Evolutionary conservation across 2,113 vertebrate species (phyloP).

Genomic region (Lepus europaeus): DNA sequence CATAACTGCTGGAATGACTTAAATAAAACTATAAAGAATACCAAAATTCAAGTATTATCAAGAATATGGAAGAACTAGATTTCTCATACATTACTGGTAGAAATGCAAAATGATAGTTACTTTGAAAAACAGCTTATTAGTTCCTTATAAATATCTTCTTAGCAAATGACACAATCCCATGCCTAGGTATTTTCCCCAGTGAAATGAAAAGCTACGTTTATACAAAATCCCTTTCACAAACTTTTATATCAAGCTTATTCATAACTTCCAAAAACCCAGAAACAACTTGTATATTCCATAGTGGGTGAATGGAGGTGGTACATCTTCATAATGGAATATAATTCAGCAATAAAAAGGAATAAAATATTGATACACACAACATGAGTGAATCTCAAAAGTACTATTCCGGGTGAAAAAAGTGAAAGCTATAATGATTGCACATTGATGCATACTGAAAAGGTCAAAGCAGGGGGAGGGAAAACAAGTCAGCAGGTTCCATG

Average conservation of each 20-base stretch:
- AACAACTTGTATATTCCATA: not conserved
- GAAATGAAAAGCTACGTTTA: not conserved
- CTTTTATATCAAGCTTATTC: not conserved
- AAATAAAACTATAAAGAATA: not conserved
- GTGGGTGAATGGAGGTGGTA: too few relatives aligned
- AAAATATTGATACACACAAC: too few relatives aligned
- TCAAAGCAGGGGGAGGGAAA: not conserved
- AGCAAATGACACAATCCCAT: not conserved
- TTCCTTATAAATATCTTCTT: not conserved
- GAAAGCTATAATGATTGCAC: not conserved
- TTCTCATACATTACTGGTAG: too few relatives aligned
- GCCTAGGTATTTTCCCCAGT: not conserved
- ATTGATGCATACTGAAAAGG: not conserved
- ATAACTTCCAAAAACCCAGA: not conserved
- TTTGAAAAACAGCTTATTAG: too few relatives aligned
- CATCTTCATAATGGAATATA: not conserved
- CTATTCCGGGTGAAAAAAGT: not conserved
- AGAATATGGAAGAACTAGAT: too few relatives aligned
- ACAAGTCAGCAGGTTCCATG: not conserved
- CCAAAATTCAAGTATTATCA: not conserved
- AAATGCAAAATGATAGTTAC: too few relatives aligned
- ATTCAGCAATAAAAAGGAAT: too few relatives aligned
- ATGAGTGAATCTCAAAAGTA: not conserved
- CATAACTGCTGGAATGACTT: not conserved
- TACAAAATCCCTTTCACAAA: not conserved